phyloP scores from a whole-genome alignment of 2,888 invertebrate genomes.

The Dasypolia templi region DNA sequence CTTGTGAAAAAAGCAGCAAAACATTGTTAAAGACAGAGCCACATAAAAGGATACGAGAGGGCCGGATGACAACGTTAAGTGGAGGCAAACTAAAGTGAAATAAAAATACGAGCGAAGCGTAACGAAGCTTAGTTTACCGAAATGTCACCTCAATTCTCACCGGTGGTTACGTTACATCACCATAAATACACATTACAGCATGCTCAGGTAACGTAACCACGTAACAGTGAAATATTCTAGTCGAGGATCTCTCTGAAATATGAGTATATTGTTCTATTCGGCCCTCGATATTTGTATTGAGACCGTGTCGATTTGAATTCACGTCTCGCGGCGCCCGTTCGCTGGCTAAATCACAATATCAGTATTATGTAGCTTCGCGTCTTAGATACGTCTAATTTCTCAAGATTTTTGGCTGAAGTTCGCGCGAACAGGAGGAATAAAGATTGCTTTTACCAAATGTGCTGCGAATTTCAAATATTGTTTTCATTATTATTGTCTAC shows the following conservation, averaged over 20 bases:
- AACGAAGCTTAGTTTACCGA: conserved; percentile 64
- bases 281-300: conserved; percentile 72
- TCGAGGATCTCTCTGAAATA: conserved; percentile 69
- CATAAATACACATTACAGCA: conserved; percentile 64
- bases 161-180: conserved; percentile 57
- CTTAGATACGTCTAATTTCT: conserved; percentile 70
- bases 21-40: conserved; percentile 40
- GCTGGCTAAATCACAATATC: conserved; percentile 72
- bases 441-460: conserved; percentile 21
- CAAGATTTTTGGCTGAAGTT: conserved; percentile 53
- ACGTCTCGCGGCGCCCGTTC: conserved; percentile 70
- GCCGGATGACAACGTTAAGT: conserved; percentile 59
- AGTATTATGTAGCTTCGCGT: conserved; percentile 59
- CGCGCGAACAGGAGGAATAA: conserved; percentile 42
- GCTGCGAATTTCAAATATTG: not conserved
- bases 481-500: not conserved
- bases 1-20: conserved; percentile 23
- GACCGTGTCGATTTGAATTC: conserved; percentile 75
- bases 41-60: conserved; percentile 44
- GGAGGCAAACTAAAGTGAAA: conserved; percentile 59
- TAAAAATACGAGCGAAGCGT: conserved; percentile 55
- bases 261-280: conserved; percentile 73
- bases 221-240: conserved; percentile 70
- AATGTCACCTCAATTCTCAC: conserved; percentile 63
- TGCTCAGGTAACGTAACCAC: conserved; percentile 61